These are phyloP conservation scores for Agonopterix arenella DNA, from an alignment of 2,888 invertebrate genomes.

Conservation along the genomic window DNA sequence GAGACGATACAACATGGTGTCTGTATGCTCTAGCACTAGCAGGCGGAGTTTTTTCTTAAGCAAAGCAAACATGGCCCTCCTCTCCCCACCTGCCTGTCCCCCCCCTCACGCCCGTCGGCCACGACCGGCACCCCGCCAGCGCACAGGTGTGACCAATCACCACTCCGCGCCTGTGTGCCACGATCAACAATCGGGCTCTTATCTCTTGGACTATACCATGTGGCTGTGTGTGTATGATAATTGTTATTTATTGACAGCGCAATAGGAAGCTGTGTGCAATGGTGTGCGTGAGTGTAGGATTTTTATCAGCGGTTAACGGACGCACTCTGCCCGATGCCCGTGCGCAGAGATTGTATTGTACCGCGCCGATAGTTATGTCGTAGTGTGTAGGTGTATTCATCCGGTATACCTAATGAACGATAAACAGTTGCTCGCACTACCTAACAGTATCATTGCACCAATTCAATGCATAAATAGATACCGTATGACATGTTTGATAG, in stretches of 20 bases:
- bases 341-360: constrained; percentile 43
- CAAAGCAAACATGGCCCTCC: constrained; percentile 16
- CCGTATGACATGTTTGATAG: too few relatives aligned
- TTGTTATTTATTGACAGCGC: constrained; percentile 44
- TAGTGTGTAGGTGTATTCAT: constrained; percentile 54
- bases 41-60: constrained; percentile 46
- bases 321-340: constrained; percentile 53
- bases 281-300: constrained; percentile 41
- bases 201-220: constrained; percentile 28
- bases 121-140: constrained; percentile 14
- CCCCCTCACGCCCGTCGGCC: constrained; percentile 11
- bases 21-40: constrained; percentile 13
- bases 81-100: constrained; percentile 1
- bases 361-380: constrained; percentile 19
- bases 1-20: constrained; percentile 36
- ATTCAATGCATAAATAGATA: too few relatives aligned
- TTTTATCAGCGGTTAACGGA: constrained; percentile 63
- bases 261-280: constrained; percentile 39
- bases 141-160: constrained; percentile 62
- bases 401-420: constrained; percentile 40
- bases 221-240: constrained; percentile 43
- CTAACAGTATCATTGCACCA: too few relatives aligned
- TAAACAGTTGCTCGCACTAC: constrained; percentile 4
- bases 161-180: constrained; percentile 26
- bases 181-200: constrained; percentile 41